A percentile compares a stretch with the other conserved stretches of the same genome.
phyloP scores from a whole-genome alignment of 2,888 invertebrate species.

The Bugula neritina region DNA sequence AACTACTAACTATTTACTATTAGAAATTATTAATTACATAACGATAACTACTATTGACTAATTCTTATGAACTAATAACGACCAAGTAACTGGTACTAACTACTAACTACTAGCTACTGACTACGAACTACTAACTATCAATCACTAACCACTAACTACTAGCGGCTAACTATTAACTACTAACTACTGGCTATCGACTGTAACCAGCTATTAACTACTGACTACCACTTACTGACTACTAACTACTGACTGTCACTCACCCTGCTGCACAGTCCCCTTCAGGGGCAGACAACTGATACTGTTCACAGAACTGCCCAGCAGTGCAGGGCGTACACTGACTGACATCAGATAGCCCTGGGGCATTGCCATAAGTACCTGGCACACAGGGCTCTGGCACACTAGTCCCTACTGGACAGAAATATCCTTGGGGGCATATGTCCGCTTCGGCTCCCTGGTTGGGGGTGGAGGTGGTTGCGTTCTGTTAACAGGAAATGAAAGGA shows the following conservation, averaged over 20 bases:
- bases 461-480: slow-evolving; percentile 39
- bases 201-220: neutral
- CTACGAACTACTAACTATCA: neutral
- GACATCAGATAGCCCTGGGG: slow-evolving; percentile 37
- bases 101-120: neutral
- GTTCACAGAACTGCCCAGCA: slow-evolving; percentile 43
- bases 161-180: neutral
- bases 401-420: slow-evolving; percentile 45
- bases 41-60: neutral
- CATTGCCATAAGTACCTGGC: slow-evolving; percentile 43
- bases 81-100: neutral
- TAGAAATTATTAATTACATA: neutral
- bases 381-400: slow-evolving; percentile 41
- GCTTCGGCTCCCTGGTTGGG: slow-evolving; percentile 45
- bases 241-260: neutral
- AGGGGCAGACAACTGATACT: slow-evolving; percentile 35
- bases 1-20: neutral
- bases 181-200: neutral
- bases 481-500: neutral
- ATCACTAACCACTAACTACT: neutral
- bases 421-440: slow-evolving; percentile 48
- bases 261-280: slow-evolving; percentile 30
- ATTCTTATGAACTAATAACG: neutral
- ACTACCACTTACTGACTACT: neutral
- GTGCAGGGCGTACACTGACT: slow-evolving; percentile 43